Percentiles rank a stretch among this genome's conserved stretches.
Evolutionary conservation across 2,797 vertebrate species (phyloP).

Genomic region (Garrulus glandarius): DNA sequence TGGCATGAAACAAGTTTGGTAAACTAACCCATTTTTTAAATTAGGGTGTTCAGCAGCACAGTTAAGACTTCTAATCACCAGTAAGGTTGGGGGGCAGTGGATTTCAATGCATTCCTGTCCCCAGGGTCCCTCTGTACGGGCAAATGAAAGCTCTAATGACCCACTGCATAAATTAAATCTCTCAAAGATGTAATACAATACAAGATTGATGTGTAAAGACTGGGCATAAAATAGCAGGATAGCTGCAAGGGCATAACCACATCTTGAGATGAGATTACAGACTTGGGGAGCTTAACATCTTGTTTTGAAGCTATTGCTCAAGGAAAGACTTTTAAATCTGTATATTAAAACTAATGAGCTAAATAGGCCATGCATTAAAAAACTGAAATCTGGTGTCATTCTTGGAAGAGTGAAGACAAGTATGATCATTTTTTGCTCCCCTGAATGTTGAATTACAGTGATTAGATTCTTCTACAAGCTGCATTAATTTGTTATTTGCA

Average conservation of each 20-base stretch:
- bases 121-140: neutral
- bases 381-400: conserved; percentile 53
- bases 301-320: neutral
- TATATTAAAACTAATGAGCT: conserved; percentile 56
- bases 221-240: neutral
- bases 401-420: conserved; percentile 47
- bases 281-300: neutral
- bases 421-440: conserved; percentile 62
- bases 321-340: conserved; percentile 45
- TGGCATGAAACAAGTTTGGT: neutral
- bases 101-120: neutral
- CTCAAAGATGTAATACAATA: neutral
- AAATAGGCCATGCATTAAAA: conserved; percentile 48
- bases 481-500: conserved; percentile 69
- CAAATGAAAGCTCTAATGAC: conserved; percentile 18
- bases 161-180: conserved; percentile 3
- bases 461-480: conserved; percentile 60
- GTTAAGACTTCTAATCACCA: neutral
- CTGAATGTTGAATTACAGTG: conserved; percentile 62
- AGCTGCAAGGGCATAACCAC: neutral
- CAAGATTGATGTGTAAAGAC: neutral
- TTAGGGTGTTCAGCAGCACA: neutral
- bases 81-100: neutral
- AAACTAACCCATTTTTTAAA: neutral
- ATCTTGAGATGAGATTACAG: neutral